A percentile compares a stretch with the other conserved stretches of the same genome.
These are phyloP conservation scores for Agrilus planipennis DNA, from an alignment of 1,140 invertebrate species.

Conservation along the genomic window DNA sequence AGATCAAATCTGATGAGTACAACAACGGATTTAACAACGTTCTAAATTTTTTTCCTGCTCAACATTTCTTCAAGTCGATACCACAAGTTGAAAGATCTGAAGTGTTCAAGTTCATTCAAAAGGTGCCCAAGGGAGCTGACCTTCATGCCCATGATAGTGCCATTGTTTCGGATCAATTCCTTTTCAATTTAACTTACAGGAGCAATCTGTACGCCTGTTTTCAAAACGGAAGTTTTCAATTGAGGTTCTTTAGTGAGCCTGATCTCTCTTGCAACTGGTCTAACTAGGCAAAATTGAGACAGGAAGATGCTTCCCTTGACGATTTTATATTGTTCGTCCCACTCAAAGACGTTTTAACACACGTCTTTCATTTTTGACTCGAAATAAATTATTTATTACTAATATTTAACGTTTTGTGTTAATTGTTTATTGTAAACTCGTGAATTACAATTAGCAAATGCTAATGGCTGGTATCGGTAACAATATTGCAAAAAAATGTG, in stretches of 20 bases:
- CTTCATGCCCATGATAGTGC: conserved; percentile 59
- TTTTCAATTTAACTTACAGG: neutral
- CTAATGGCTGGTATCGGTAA: too few species aligned
- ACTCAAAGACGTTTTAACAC: too few species aligned
- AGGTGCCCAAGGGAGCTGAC: conserved; percentile 55
- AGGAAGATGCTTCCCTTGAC: conserved; percentile 41
- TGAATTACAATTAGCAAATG: too few species aligned
- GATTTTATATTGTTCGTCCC: too few species aligned
- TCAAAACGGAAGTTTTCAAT: conserved; percentile 53
- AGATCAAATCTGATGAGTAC: conserved; percentile 46
- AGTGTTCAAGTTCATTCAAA: conserved; percentile 53
- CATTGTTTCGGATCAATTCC: conserved; percentile 44
- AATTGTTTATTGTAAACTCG: too few species aligned
- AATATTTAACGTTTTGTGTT: too few species aligned
- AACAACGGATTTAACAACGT: conserved; percentile 43
- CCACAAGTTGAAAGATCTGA: conserved; percentile 39
- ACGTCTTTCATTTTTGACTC: too few species aligned
- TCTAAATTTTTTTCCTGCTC: conserved; percentile 18
- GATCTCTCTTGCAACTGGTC: conserved; percentile 40
- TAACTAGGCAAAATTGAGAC: conserved; percentile 41
- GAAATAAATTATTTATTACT: too few species aligned
- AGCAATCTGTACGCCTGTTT: conserved; percentile 59
- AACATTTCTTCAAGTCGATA: conserved; percentile 19
- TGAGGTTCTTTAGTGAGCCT: conserved; percentile 51
- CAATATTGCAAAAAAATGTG: too few species aligned